Evolutionary conservation across 1,140 invertebrate species (phyloP), one percentile per base, ranked within the genome.

Genomic region (Eumaeus atala): DNA sequence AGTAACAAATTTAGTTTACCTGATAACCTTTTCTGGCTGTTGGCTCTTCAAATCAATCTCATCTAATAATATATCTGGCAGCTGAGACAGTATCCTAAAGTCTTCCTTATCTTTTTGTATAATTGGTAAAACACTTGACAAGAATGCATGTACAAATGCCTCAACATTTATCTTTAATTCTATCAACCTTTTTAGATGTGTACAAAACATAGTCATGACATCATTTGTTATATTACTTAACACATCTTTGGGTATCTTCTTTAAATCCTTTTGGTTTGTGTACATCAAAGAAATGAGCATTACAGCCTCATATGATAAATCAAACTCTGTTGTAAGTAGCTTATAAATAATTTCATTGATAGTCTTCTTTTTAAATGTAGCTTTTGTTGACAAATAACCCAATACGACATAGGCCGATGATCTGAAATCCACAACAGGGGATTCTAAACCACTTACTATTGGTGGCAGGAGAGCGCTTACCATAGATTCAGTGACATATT

Each of bases 341-440:
- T 91, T 92, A 11, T 89, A 66, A 8, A 94, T 62, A 33, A 96
- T 71, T 28, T 90, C 89, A 58, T 91, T 84, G 7, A 93, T 72
- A 9, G 93, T 87, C 16, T 88, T 87, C 9, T 83, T 65, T 59
- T 91, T 91, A 5, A 97, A 72, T 36, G 89, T 85, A 48, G 90
- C 88, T 81, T 93, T 93, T 0, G 89, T 88, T 0, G 92, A 85
- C 10, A 97, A 71, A 74, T 91, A 92, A 1, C 91, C 91, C 0
- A 92, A 67, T 28, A 97, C 92, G 77, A 96, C 92, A 74, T 93
- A 95, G 4, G 90, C 88, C 1, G 93, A 90, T 9, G 94, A 91
- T 66, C 90, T 89, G 73, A 93, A 95, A 78, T 96, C 94, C 0
- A 87, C 54, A 0, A 92, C 81, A 0, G 89, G 62, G 9, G 93